phyloP scores from a whole-genome alignment of 1,140 invertebrate genomes.

The Hydropsyche tenuis region DNA sequence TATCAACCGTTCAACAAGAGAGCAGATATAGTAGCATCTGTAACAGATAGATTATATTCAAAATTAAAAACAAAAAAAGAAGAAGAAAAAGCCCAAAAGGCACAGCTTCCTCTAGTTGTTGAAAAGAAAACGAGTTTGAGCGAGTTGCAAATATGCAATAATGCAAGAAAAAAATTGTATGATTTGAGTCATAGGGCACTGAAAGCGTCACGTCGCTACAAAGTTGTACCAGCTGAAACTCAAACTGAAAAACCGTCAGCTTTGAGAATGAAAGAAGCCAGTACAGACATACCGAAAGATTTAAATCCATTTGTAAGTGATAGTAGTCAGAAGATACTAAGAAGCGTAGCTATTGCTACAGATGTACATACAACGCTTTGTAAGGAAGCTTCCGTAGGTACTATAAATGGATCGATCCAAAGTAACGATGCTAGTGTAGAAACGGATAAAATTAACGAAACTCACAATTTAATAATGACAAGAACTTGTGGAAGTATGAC shows the following conservation, averaged over 20 bases:
- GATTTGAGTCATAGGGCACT: slow-evolving; percentile 65
- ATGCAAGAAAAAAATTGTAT: slow-evolving; percentile 63
- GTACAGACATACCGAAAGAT: slow-evolving; percentile 62
- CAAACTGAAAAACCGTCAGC: slow-evolving; percentile 65
- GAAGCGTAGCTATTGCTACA: slow-evolving; percentile 57
- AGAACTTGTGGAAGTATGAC: slow-evolving; percentile 49
- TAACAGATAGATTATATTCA: slow-evolving; percentile 71
- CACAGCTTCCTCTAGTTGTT: slow-evolving; percentile 36
- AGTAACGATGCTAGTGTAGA: slow-evolving; percentile 58
- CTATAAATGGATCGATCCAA: slow-evolving; percentile 53
- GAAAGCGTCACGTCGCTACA: slow-evolving; percentile 64
- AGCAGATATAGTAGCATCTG: slow-evolving; percentile 72
- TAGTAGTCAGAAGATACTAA: slow-evolving; percentile 51
- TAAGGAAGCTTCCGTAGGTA: slow-evolving; percentile 58
- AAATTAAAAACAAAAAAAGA: slow-evolving; percentile 67
- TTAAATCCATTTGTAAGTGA: slow-evolving; percentile 56
- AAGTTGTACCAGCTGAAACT: slow-evolving; percentile 65
- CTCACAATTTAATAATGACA: slow-evolving; percentile 35
- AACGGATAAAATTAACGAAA: slow-evolving; percentile 51
- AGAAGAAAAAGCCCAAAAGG: slow-evolving; percentile 60
- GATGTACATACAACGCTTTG: slow-evolving; percentile 54
- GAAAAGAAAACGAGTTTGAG: slow-evolving; percentile 59
- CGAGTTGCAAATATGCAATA: slow-evolving; percentile 64
- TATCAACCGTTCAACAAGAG: slow-evolving; percentile 59
- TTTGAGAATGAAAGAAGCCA: slow-evolving; percentile 65